Percentiles rank a stretch among this genome's conserved stretches.
Evolutionary conservation across 2,888 invertebrate genomes (phyloP).

Genomic region (Caenorhabditis angaria): DNA sequence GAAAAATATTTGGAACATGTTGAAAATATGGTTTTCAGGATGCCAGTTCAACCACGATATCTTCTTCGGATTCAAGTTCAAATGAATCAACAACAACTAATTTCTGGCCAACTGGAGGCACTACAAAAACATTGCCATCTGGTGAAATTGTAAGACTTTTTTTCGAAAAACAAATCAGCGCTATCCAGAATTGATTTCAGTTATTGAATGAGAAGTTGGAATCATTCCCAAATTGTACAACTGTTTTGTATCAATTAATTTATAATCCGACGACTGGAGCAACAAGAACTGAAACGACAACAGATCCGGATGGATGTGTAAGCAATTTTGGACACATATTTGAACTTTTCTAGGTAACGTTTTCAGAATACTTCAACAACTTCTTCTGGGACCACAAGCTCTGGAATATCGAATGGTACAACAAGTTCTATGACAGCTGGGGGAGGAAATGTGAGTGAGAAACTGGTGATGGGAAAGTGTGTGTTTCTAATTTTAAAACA

Average conservation of each 20-base stretch:
- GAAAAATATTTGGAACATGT: too few relatives aligned
- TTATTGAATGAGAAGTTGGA: background rate
- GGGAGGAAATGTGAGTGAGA: too few relatives aligned
- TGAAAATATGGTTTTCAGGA: background rate
- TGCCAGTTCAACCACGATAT: background rate
- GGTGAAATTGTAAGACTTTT: background rate
- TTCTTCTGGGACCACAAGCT: background rate
- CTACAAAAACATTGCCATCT: background rate
- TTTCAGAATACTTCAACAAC: background rate
- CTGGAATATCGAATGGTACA: background rate
- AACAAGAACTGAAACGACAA: background rate
- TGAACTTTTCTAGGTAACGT: background rate
- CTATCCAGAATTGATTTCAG: background rate
- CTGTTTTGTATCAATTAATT: slow-evolving; percentile 4
- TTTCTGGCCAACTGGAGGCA: slow-evolving; percentile 4
- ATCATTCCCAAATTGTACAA: background rate
- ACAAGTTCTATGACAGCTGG: too few relatives aligned
- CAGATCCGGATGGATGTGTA: slow-evolving; percentile 3
- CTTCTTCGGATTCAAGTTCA: background rate
- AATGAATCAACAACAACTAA: background rate
- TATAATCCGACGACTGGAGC: background rate
- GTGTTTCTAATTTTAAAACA: too few relatives aligned
- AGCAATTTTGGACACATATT: background rate
- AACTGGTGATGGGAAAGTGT: too few relatives aligned
- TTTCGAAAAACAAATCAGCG: background rate